These are phyloP conservation scores for Psittacara wagleri DNA, from an alignment of 2,113 vertebrate species.

Conservation along the genomic window DNA sequence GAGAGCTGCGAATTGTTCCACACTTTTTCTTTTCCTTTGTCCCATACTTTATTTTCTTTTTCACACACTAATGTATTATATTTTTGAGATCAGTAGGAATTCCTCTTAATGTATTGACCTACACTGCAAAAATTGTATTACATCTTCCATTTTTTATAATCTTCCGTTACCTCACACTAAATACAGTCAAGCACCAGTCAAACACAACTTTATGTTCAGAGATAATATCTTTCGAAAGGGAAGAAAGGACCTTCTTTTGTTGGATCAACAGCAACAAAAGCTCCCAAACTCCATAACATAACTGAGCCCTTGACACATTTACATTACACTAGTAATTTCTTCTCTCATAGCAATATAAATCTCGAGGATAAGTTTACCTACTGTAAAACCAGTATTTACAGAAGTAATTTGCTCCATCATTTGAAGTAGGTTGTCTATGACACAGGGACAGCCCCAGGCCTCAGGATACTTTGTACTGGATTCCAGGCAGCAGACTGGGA, in stretches of 20 bases:
- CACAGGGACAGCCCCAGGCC: neutral
- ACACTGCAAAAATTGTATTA: neutral
- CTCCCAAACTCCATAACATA: neutral
- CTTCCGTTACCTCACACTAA: neutral
- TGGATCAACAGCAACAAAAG: neutral
- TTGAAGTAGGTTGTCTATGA: neutral
- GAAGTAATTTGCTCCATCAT: neutral
- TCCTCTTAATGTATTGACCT: neutral
- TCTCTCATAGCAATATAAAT: neutral
- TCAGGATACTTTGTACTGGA: neutral
- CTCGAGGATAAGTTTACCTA: neutral
- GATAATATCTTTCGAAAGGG: neutral
- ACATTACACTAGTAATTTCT: neutral
- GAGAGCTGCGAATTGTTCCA: neutral
- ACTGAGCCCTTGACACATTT: neutral
- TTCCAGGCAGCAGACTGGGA: neutral
- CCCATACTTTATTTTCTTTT: neutral
- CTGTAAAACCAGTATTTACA: neutral
- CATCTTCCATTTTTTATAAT: neutral
- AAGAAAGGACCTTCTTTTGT: neutral
- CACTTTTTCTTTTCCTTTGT: neutral
- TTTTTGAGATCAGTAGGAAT: neutral
- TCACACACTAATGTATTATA: neutral
- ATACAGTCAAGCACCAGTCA: neutral
- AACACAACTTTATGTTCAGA: neutral